Conservation (phyloP, 1,140 invertebrate species). For the Cyclargus thomasi region DNA sequence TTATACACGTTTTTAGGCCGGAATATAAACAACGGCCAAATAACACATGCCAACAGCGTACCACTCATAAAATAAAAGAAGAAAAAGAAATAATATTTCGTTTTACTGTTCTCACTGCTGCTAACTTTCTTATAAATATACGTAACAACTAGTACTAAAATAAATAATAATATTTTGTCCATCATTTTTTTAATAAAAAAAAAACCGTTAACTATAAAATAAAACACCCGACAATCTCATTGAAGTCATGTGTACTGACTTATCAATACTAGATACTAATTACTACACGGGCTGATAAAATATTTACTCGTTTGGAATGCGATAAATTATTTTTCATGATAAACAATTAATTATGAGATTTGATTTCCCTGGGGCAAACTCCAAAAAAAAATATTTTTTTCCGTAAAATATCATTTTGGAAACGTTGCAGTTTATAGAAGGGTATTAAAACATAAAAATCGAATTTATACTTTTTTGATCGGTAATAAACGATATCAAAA, state of each 20-base stretch:
- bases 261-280: constrained; percentile 1
- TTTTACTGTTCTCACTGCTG: constrained; percentile 42
- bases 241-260: constrained; percentile 9
- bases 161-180: constrained; percentile 36
- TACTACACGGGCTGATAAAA: not conserved
- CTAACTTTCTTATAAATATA: constrained; percentile 42
- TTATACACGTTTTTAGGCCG: constrained; percentile 51
- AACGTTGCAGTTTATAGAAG: no score
- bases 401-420: no score
- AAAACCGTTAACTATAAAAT: not conserved
- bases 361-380: not conserved
- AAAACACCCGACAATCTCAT: not conserved
- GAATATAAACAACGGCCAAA: constrained; percentile 54
- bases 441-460: no score
- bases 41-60: constrained; percentile 35
- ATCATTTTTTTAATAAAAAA: constrained; percentile 36
- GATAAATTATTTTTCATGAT: not conserved
- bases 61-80: constrained; percentile 39
- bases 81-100: constrained; percentile 46
- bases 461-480: no score
- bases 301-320: not conserved
- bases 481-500: no score
- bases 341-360: not conserved
- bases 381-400: no score
- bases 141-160: constrained; percentile 34